Conservation (phyloP, 2,113 vertebrate species). For the Corvus cornix region DNA sequence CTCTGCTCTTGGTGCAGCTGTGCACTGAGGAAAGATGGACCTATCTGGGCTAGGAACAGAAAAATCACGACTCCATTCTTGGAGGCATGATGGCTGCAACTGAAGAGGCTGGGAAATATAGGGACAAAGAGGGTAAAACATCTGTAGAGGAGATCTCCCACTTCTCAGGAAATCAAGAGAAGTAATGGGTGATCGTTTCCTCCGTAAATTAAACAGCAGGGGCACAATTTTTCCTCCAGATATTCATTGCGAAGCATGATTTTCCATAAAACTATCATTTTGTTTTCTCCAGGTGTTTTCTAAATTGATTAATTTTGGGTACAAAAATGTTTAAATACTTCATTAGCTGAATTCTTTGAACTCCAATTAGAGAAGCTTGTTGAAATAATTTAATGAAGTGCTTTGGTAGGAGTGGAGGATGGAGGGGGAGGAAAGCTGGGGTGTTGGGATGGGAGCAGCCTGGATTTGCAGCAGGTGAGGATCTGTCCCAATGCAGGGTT, state of each 20-base stretch:
- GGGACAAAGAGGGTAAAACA: neutral
- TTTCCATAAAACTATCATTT: neutral
- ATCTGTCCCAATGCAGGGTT: neutral
- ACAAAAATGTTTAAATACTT: slow-evolving; percentile 9
- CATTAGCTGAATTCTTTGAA: neutral
- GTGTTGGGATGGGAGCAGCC: accelerated
- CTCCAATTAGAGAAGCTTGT: neutral
- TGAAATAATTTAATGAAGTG: neutral
- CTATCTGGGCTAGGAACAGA: neutral
- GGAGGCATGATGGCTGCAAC: neutral
- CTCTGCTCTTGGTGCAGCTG: neutral
- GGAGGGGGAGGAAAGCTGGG: neutral
- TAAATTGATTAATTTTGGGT: neutral
- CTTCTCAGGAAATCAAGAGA: neutral
- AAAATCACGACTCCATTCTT: neutral
- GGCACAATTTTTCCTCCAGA: neutral
- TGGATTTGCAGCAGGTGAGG: slow-evolving; percentile 2
- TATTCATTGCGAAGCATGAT: accelerated
- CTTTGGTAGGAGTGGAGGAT: neutral
- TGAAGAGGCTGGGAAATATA: neutral
- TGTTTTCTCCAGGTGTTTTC: neutral
- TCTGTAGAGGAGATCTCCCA: neutral
- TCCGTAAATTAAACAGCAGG: neutral
- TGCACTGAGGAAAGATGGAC: neutral
- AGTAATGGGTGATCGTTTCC: neutral